Conservation (phyloP, 2,888 invertebrate species). For the Drosophila paracracens region DNA sequence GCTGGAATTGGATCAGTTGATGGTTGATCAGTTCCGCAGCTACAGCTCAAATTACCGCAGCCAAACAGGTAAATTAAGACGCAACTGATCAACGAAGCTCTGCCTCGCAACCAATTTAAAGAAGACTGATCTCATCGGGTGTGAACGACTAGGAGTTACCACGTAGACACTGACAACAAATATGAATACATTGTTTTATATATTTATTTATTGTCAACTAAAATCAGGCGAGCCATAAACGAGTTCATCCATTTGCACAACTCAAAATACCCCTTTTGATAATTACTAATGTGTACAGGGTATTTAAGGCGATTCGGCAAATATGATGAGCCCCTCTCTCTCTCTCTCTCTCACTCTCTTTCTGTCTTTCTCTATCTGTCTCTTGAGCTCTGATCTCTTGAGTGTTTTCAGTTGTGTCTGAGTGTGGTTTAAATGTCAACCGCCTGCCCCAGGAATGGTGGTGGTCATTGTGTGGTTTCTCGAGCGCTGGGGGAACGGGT, state of each 20-base stretch:
- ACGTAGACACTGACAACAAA: not conserved
- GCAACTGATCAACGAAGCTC: slow-evolving; percentile 5
- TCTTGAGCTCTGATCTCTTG: not conserved
- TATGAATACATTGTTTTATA: not conserved
- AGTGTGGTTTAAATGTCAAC: slow-evolving; percentile 57
- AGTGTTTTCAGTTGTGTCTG: slow-evolving; percentile 15
- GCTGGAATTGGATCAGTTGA: slow-evolving; percentile 38
- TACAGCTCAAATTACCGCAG: slow-evolving; percentile 50
- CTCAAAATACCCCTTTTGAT: not conserved
- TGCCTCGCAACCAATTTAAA: slow-evolving; percentile 31
- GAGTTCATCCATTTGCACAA: not conserved
- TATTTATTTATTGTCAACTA: no score
- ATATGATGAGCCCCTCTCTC: slow-evolving; percentile 30
- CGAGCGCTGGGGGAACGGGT: slow-evolving; percentile 54
- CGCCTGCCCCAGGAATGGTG: slow-evolving; percentile 30
- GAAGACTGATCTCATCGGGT: not conserved
- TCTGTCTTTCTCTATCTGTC: not conserved
- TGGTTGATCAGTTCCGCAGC: slow-evolving; percentile 43
- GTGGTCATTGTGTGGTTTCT: slow-evolving; percentile 61
- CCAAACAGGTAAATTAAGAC: slow-evolving; percentile 56
- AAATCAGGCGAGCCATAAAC: not conserved
- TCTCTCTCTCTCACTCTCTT: not conserved
- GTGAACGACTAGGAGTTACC: not conserved
- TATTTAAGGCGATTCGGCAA: slow-evolving; percentile 24
- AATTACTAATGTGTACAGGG: not conserved